These are phyloP conservation scores for Trichonephila inaurata DNA, from an alignment of 1,140 invertebrate species.

Conservation along the genomic window DNA sequence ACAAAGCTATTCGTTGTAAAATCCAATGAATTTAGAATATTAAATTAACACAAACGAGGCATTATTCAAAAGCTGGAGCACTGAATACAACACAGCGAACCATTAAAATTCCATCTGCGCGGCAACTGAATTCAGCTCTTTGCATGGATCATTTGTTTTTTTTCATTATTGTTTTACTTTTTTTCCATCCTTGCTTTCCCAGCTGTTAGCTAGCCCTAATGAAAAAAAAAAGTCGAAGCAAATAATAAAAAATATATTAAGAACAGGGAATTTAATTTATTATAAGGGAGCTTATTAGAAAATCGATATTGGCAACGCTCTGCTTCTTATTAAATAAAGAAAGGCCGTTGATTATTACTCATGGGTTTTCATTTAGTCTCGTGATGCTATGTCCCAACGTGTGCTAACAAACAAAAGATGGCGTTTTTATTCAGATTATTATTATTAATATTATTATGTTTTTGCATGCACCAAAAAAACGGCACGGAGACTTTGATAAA, in stretches of 20 bases:
- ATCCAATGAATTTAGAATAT: neutral
- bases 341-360: slow-evolving; percentile 63
- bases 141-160: neutral
- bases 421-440: slow-evolving; percentile 51
- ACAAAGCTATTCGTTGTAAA: neutral
- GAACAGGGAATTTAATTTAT: slow-evolving; percentile 64
- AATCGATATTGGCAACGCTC: slow-evolving; percentile 65
- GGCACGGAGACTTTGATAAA: slow-evolving; percentile 47
- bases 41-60: slow-evolving; percentile 33
- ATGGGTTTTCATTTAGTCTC: slow-evolving; percentile 60
- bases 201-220: slow-evolving; percentile 15
- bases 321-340: slow-evolving; percentile 54
- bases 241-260: slow-evolving; percentile 54
- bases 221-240: slow-evolving; percentile 4
- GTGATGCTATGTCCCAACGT: slow-evolving; percentile 7
- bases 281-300: slow-evolving; percentile 67
- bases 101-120: slow-evolving; percentile 62
- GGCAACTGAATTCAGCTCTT: slow-evolving; percentile 11
- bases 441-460: slow-evolving; percentile 59
- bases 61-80: slow-evolving; percentile 4
- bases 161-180: neutral
- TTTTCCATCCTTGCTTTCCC: neutral
- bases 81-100: slow-evolving; percentile 42
- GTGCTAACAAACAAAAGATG: neutral
- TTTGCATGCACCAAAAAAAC: slow-evolving; percentile 35